Percentiles rank a stretch among this genome's conserved stretches.
Evolutionary conservation across 2,888 invertebrate species (phyloP).

Genomic region (Podabrus alpinus): DNA sequence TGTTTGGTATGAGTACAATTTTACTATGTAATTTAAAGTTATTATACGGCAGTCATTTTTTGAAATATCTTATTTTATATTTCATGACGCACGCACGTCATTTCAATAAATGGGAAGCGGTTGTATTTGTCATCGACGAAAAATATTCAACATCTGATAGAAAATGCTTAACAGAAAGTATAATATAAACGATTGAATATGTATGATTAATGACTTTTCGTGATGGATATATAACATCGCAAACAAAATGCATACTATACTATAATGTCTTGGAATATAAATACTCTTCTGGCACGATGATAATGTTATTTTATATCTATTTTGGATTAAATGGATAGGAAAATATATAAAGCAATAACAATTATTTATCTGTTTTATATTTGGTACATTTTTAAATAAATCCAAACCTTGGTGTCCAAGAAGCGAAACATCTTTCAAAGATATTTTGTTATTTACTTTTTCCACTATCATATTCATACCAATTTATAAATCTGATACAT

Average conservation of each 20-base stretch:
- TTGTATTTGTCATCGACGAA: conserved; percentile 34
- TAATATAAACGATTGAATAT: conserved; percentile 35
- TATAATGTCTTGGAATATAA: conserved; percentile 20
- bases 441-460: too few species aligned
- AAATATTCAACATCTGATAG: conserved; percentile 28
- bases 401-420: too few species aligned
- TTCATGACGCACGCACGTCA: conserved; percentile 38
- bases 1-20: conserved; percentile 29
- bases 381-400: too few species aligned
- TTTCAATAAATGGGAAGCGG: conserved; percentile 26
- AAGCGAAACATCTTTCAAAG: too few species aligned
- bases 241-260: conserved; percentile 15
- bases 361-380: neutral
- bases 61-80: conserved; percentile 39
- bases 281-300: conserved; percentile 27
- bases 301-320: conserved; percentile 26
- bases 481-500: too few species aligned
- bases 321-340: conserved; percentile 8
- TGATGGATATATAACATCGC: conserved; percentile 29
- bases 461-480: too few species aligned
- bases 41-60: conserved; percentile 37
- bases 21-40: conserved; percentile 36
- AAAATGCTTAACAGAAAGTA: conserved; percentile 26
- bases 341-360: neutral
- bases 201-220: conserved; percentile 36